Evolutionary conservation across 2,113 vertebrate species (phyloP), one percentile per base, ranked within the genome.

Genomic region (Eurypyga helias): DNA sequence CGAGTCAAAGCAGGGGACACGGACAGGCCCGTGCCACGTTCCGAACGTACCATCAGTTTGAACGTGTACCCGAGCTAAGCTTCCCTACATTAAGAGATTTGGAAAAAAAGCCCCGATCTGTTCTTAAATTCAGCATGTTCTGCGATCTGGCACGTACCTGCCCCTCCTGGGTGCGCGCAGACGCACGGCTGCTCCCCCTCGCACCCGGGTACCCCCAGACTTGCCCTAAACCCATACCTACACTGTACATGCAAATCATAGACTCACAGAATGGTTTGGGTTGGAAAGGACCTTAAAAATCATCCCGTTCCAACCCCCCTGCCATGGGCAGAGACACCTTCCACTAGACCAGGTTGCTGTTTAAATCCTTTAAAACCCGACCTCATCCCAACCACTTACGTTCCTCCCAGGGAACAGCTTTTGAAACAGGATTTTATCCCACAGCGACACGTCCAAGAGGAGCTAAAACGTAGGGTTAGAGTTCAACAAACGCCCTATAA

Each of bases 201-300:
- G 2, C 58, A 78, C 61, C 89, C 26, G 61, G 2, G 48, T 69
- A 31, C 16, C 61, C 49, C 61, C 16, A 4, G 0, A 12, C 19
- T 2, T 11, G 31, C 7, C 1, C 34, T 13, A 49, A 49, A 9
- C 5, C 6, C 23, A 2, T 2, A 33, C 61, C 45, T 9, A 36
- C 78, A 66, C 57, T 17, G 8, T 29, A 13, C 3, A 55, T 7
- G 69, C 25, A 75, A 89, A n/a, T n/a, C n/a, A n/a, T n/a, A n/a
- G n/a, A n/a, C n/a, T n/a, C n/a, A n/a, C n/a, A n/a, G n/a, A n/a
- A n/a, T n/a, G n/a, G n/a, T n/a, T n/a, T n/a, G n/a, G n/a, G n/a
- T n/a, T n/a, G n/a, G n/a, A n/a, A n/a, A n/a, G n/a, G n/a, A n/a
- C n/a, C n/a, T n/a, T n/a, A n/a, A n/a, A n/a, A n/a, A n/a, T n/a